phyloP scores from a whole-genome alignment of 2,888 invertebrate genomes.

The Conchocele bisecta region DNA sequence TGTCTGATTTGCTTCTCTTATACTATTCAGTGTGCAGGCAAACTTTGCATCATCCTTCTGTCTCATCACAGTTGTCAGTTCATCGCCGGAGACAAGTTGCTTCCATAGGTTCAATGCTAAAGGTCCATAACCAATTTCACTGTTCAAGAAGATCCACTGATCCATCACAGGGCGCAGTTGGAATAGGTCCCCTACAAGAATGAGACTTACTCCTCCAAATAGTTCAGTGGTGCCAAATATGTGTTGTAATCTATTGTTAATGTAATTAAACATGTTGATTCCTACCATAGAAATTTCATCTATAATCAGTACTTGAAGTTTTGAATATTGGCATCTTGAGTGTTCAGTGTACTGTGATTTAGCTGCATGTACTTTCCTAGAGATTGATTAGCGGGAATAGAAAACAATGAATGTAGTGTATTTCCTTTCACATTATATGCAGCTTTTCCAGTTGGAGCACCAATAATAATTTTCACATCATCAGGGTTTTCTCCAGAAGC shows the following conservation, averaged over 20 bases:
- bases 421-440: slow-evolving; percentile 23
- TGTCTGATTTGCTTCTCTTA: slow-evolving; percentile 22
- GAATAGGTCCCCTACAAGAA: neutral
- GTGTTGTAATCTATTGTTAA: slow-evolving; percentile 1
- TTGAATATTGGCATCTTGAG: slow-evolving; percentile 6
- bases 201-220: neutral
- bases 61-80: slow-evolving; percentile 20
- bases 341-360: slow-evolving; percentile 19
- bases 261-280: slow-evolving; percentile 39
- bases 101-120: too few species aligned
- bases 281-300: too few species aligned
- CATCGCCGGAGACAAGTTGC: slow-evolving; percentile 3
- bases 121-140: too few species aligned
- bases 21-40: slow-evolving; percentile 13
- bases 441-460: slow-evolving; percentile 34
- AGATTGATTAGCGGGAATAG: slow-evolving; percentile 27
- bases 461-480: slow-evolving; percentile 26
- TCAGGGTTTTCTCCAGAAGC: slow-evolving; percentile 27
- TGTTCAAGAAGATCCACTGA: too few species aligned
- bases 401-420: slow-evolving; percentile 27
- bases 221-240: neutral
- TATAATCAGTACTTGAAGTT: slow-evolving; percentile 26
- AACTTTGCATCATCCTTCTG: slow-evolving; percentile 23
- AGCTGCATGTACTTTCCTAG: slow-evolving; percentile 14
- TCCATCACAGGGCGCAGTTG: neutral